phyloP scores from a whole-genome alignment of 2,113 vertebrate species.

The Myxocyprinus asiaticus region DNA sequence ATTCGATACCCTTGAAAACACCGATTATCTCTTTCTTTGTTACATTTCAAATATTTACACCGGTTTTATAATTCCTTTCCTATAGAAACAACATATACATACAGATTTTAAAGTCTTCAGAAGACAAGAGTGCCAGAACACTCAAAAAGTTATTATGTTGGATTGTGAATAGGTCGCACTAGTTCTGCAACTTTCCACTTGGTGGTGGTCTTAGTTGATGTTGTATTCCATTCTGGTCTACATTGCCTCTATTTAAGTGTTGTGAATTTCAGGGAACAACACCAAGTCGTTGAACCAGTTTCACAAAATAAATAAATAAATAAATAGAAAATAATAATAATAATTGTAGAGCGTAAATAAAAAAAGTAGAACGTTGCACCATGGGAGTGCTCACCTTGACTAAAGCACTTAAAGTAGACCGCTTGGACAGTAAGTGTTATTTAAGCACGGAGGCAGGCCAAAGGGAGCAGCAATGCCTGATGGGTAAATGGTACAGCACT shows the following conservation, averaged over 20 bases:
- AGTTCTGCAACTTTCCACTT: too few species aligned
- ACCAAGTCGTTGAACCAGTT: too few species aligned
- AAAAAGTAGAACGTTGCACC: slow-evolving; percentile 6
- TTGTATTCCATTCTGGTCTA: background rate
- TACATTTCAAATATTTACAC: slow-evolving; percentile 6
- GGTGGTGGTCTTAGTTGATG: too few species aligned
- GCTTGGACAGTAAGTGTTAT: background rate
- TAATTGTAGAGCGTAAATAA: too few species aligned
- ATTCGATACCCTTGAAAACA: background rate
- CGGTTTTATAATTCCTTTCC: background rate
- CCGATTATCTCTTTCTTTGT: background rate
- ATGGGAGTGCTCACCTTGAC: slow-evolving; percentile 6
- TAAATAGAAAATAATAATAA: too few species aligned
- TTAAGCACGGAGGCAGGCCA: background rate
- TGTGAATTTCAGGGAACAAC: background rate
- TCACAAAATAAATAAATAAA: too few species aligned
- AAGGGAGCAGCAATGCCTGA: slow-evolving; percentile 43
- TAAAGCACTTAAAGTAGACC: slow-evolving; percentile 37
- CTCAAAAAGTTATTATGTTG: slow-evolving; percentile 24
- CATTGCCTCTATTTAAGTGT: too few species aligned
- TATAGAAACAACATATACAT: slow-evolving; percentile 51
- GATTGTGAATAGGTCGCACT: background rate
- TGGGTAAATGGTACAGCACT: slow-evolving; percentile 30
- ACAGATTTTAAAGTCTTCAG: slow-evolving; percentile 48
- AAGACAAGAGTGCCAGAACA: slow-evolving; percentile 55